Base-by-base conservation (phyloP, 2,113 vertebrate genomes). In the Coryphaenoides rupestris region DNA sequence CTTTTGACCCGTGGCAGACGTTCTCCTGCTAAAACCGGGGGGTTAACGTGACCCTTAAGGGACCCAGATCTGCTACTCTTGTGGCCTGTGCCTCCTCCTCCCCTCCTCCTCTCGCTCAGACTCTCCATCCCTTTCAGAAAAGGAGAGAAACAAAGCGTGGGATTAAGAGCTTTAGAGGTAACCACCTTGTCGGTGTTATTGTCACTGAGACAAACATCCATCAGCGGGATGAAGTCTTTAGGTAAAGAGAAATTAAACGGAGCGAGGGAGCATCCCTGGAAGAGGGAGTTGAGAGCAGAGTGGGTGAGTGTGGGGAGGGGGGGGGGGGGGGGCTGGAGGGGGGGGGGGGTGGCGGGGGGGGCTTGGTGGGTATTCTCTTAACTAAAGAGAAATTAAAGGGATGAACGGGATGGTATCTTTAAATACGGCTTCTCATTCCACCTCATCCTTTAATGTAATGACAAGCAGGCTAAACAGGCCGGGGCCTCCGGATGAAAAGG, bases 381-480 rank as follows among this genome's bases (percentile, higher is more conserved):
- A 86, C 85, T 85, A 81, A 82, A 80, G 84, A 86, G 76, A 84
- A 87, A 87, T 87, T 82, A 84, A 80, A 83, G 67, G 80, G 78
- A 85, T 86, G 87, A 87, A 78, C 69, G 66, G 79, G 60, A 74
- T 64, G 74, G 69, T 86, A 77, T 87, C 87, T 87, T 89, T 87
- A 89, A 89, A 89, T 84, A 87, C 83, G 75, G 81, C 78, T 83
- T 75, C 77, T 62, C 66, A 62, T 66, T 77, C 50, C 72, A 70
- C 72, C 81, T 87, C 82, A 87, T 86, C 86, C 84, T 89, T 87
- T 88, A 88, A 89, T 87, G 87, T 87, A 85, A 88, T 87, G 86
- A 86, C 75, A 78, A 71, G 68, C 28, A 68, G 83, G 82, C 73
- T 78, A 77, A 85, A 85, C 83, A 77, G 79, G 82, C 70, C 80